These are phyloP conservation scores for Agrotis segetum DNA, from an alignment of 2,888 invertebrate genomes.

Conservation along the genomic window DNA sequence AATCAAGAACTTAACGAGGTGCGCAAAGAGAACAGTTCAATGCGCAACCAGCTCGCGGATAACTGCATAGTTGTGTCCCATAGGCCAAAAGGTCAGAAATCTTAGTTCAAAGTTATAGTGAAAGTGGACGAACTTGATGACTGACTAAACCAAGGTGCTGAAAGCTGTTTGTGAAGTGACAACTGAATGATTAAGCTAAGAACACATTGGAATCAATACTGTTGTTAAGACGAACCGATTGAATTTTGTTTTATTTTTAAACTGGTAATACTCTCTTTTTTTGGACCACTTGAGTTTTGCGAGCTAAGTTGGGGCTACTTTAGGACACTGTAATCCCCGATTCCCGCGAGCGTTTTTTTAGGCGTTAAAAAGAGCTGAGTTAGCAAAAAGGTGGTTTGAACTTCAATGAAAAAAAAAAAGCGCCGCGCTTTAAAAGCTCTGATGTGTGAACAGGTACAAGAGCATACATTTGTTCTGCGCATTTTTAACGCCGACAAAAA, in stretches of 20 bases:
- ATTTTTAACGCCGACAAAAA: no score
- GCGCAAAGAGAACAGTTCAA: constrained; percentile 94
- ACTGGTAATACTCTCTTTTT: constrained; percentile 23
- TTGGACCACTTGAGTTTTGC: constrained; percentile 14
- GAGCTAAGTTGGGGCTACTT: constrained; percentile 4
- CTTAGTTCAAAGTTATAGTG: constrained; percentile 75
- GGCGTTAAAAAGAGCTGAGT: no score
- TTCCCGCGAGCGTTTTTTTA: no score
- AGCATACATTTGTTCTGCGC: no score
- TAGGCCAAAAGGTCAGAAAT: constrained; percentile 82
- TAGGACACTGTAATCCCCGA: no score
- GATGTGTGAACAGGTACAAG: no score
- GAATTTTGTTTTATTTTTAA: constrained; percentile 27
- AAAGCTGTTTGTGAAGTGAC: constrained; percentile 66
- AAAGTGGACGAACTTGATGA: constrained; percentile 61
- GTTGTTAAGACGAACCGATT: constrained; percentile 27
- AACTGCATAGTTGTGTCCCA: constrained; percentile 90
- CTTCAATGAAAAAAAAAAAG: no score
- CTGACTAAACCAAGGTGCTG: constrained; percentile 73
- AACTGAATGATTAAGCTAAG: constrained; percentile 50
- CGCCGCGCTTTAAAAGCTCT: no score
- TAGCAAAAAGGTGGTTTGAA: no score
- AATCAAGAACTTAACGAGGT: constrained; percentile 94
- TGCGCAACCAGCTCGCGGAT: constrained; percentile 92
- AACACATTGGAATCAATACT: constrained; percentile 60